phyloP scores from a whole-genome alignment of 53 echinoderm and acorn worm genomes.

The Apostichopus leukothele region DNA sequence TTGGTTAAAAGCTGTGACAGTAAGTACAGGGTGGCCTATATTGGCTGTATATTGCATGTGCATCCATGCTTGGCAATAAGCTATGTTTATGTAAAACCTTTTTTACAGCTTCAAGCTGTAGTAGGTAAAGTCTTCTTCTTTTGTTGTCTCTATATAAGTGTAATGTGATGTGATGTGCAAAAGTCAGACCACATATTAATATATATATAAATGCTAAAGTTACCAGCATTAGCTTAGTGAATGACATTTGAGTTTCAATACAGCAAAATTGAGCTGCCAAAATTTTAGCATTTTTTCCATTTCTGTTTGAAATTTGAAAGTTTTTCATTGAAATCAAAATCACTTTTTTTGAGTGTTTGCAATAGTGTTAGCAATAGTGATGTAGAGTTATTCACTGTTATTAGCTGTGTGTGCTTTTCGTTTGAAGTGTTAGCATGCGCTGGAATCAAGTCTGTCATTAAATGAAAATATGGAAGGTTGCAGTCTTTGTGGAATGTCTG shows the following conservation, averaged over 20 bases:
- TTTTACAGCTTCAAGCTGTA: too few relatives aligned
- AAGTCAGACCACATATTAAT: not conserved
- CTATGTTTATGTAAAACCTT: too few relatives aligned
- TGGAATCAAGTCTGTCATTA: conserved; percentile 16
- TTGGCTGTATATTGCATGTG: too few relatives aligned
- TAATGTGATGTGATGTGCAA: too few relatives aligned
- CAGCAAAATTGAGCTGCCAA: conserved; percentile 4
- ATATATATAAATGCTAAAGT: not conserved
- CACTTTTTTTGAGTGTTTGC: conserved; percentile 39
- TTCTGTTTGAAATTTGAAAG: conserved; percentile 6
- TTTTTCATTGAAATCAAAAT: conserved; percentile 19
- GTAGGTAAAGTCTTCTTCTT: too few relatives aligned
- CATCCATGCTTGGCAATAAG: too few relatives aligned
- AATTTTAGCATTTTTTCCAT: conserved; percentile 11
- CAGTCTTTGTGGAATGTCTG: conserved; percentile 20
- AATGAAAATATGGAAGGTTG: conserved; percentile 9
- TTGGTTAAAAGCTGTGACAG: too few relatives aligned
- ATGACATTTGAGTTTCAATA: not conserved
- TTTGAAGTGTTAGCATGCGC: conserved; percentile 48
- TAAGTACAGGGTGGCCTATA: too few relatives aligned
- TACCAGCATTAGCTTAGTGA: not conserved
- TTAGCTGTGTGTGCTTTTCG: conserved; percentile 40
- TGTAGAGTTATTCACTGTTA: conserved; percentile 43
- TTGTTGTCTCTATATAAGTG: too few relatives aligned
- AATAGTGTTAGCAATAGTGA: conserved; percentile 49